Base-by-base conservation (phyloP, 2,113 vertebrate species). In the Channa maculata region DNA sequence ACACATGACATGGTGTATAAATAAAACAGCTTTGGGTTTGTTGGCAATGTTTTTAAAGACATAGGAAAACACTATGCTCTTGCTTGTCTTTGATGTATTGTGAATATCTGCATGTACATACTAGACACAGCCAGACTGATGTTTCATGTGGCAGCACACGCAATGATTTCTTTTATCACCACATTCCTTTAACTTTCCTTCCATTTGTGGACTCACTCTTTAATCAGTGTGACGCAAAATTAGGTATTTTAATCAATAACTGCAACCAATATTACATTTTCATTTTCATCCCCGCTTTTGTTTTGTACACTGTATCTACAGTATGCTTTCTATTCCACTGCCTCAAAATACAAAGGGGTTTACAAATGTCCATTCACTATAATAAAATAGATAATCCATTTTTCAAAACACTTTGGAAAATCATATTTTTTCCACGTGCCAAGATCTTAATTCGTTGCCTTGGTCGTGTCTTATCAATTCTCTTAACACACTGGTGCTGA, bases 271-370 rank as follows among this genome's bases (percentile, higher is more conserved):
- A 46, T 14, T 46, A 43, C 38, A 61, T 71, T 70, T 72, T 69
- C 24, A 82, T 70, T 5, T 72, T 69, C 24, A 82, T 70, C 5
- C 37, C 12, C 24, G 14, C 66, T 60, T 15, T 52, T 71, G 14
- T 54, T 63, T 33, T 36, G 33, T 38, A 43, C 37, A 52, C 34
- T 64, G 34, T 44, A 48, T 15, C 63, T 61, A 62, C 62, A 55
- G 75, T 65, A 24, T 24, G 24, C 65, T 61, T 64, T 72, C 61
- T 77, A 59, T 62, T 75, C 48, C 53, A n/a, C 66, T 61, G 39
- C 54, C 39, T 77, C 54, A 77, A 66, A 81, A 82, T 59, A 24
- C 24, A 24, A 24, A 1, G 24, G 24, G 24, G 24, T 1, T 24
- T 24, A 24, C 24, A 24, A 24, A 24, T 24, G 24, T 24, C 24